Percentiles rank a stretch among this genome's conserved stretches.
These are phyloP conservation scores for Minunthozetes semirufus DNA, from an alignment of 2,888 invertebrate genomes.

Conservation along the genomic window DNA sequence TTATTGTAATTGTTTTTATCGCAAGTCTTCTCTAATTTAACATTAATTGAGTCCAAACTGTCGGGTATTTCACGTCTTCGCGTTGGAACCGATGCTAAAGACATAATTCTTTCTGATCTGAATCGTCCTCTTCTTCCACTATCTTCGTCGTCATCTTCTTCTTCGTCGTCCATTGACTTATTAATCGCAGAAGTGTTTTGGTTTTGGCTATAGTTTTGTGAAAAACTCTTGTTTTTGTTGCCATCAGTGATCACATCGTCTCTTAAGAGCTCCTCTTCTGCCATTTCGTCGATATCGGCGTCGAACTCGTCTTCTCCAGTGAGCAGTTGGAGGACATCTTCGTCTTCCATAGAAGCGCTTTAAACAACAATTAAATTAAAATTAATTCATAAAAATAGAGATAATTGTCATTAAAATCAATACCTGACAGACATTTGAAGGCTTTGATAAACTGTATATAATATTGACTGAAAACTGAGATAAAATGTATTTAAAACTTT, in stretches of 20 bases:
- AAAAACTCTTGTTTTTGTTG: background rate
- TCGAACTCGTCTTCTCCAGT: slow-evolving; percentile 30
- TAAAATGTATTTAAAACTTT: too few species aligned
- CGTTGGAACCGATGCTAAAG: background rate
- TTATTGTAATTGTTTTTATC: slow-evolving; percentile 9
- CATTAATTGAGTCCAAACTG: slow-evolving; percentile 15
- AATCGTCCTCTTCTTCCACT: slow-evolving; percentile 4
- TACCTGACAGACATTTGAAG: slow-evolving; percentile 22
- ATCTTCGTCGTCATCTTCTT: slow-evolving; percentile 10
- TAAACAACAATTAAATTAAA: background rate
- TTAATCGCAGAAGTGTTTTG: background rate
- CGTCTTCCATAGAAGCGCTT: slow-evolving; percentile 20
- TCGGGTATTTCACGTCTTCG: slow-evolving; percentile 21
- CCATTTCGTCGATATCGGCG: slow-evolving; percentile 21
- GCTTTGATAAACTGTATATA: too few species aligned
- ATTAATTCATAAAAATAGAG: background rate
- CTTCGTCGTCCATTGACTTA: slow-evolving; percentile 13
- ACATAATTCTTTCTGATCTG: slow-evolving; percentile 12
- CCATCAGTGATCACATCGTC: background rate
- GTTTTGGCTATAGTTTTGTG: background rate
- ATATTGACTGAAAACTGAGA: too few species aligned
- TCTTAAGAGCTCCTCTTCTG: slow-evolving; percentile 19
- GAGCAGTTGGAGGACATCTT: slow-evolving; percentile 32
- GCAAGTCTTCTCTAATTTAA: background rate
- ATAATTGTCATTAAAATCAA: background rate